These are phyloP conservation scores for Dermolepida albohirtum DNA, from an alignment of 2,888 invertebrate genomes.

Conservation along the genomic window DNA sequence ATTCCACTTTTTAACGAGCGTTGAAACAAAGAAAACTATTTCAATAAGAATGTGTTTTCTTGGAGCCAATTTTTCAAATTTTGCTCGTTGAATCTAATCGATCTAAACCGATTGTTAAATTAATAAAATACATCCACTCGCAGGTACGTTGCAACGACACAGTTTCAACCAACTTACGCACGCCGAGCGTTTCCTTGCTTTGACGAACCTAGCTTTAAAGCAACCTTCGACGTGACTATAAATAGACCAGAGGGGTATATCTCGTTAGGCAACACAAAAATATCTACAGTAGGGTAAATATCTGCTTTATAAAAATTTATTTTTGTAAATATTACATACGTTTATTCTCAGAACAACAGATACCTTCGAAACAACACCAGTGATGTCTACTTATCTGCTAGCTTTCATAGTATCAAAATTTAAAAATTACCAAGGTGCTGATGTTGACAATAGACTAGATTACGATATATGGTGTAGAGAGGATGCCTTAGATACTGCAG, in stretches of 20 bases:
- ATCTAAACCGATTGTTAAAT: neutral
- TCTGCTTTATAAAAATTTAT: no score
- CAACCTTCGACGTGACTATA: conserved; percentile 64
- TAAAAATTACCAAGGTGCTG: conserved; percentile 49
- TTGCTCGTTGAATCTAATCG: no score
- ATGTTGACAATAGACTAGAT: neutral
- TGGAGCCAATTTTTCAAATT: no score
- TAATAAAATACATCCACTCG: conserved; percentile 24
- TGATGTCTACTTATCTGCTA: conserved; percentile 88
- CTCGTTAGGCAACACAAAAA: conserved; percentile 29
- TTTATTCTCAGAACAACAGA: conserved; percentile 58
- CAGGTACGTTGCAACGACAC: conserved; percentile 71
- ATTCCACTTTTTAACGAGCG: no score
- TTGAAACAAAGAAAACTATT: no score
- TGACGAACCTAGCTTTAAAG: conserved; percentile 71
- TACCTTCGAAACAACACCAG: conserved; percentile 64
- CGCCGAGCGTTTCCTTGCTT: conserved; percentile 83
- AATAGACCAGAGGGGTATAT: conserved; percentile 55
- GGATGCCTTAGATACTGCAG: conserved; percentile 64
- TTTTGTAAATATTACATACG: no score
- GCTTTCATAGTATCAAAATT: conserved; percentile 88
- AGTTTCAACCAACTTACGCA: conserved; percentile 76
- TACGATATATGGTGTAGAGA: conserved; percentile 65
- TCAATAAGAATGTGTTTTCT: no score
- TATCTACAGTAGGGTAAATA: neutral